Evolutionary conservation across 64 coral and sea anemone species (phyloP).

Genomic region (Pachyseris speciosa): DNA sequence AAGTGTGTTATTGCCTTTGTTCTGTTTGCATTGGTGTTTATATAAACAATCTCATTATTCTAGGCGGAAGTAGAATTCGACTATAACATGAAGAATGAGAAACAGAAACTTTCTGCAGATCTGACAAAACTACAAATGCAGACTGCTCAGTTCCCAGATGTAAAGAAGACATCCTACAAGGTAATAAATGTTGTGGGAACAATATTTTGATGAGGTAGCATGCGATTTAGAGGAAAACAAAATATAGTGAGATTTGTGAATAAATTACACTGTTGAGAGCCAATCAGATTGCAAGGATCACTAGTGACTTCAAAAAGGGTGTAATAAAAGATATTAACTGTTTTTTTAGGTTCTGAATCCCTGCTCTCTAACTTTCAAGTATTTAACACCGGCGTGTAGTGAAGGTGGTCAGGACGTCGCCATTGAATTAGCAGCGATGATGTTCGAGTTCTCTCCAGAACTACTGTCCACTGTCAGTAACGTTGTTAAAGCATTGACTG

Average conservation of each 20-base stretch:
- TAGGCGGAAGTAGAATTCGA: conserved; percentile 89
- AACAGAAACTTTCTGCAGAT: conserved; percentile 69
- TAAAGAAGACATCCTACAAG: conserved; percentile 85
- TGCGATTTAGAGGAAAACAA: background rate
- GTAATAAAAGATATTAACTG: background rate
- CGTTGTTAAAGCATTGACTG: conserved; percentile 72
- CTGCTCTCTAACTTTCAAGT: conserved; percentile 71
- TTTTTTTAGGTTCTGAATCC: conserved; percentile 78
- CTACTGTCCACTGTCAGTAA: conserved; percentile 64
- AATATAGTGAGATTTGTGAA: too few species aligned
- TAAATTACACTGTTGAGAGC: too few species aligned
- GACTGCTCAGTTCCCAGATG: conserved; percentile 84
- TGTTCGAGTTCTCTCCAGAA: conserved; percentile 74
- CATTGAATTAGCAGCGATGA: conserved; percentile 73
- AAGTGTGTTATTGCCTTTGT: too few species aligned
- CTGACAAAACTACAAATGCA: conserved; percentile 77
- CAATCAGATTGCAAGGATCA: too few species aligned
- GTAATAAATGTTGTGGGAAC: background rate
- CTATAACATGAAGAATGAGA: conserved; percentile 62
- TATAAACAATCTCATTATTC: background rate
- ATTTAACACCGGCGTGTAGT: conserved; percentile 53
- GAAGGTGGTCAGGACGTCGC: conserved; percentile 80
- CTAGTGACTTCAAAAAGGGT: too few species aligned
- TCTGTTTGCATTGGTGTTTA: too few species aligned
- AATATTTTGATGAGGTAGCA: background rate